These are phyloP conservation scores for Tiliqua scincoides DNA, from an alignment of 2,113 vertebrate genomes.

Conservation along the genomic window DNA sequence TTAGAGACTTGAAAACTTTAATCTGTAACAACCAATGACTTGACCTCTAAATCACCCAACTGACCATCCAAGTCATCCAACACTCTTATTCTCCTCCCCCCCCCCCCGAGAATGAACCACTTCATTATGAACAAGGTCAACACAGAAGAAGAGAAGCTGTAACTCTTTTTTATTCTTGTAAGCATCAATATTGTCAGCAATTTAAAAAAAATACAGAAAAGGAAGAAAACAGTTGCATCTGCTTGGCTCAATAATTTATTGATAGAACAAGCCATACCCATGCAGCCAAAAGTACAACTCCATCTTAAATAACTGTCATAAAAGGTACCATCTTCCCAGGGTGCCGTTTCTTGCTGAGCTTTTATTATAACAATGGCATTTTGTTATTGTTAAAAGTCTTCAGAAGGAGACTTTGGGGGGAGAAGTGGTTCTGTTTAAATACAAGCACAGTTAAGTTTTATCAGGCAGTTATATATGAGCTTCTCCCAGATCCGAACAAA, in stretches of 20 bases:
- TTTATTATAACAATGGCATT: slow-evolving; percentile 26
- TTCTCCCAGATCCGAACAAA: neutral
- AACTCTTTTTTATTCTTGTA: slow-evolving; percentile 54
- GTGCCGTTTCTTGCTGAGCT: neutral
- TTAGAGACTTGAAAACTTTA: slow-evolving; percentile 72
- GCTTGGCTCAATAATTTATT: slow-evolving; percentile 6
- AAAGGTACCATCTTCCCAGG: slow-evolving; percentile 8
- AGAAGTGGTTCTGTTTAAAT: neutral
- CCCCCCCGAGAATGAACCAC: slow-evolving; percentile 61
- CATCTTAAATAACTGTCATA: neutral
- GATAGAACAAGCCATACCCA: neutral
- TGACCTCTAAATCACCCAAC: slow-evolving; percentile 77
- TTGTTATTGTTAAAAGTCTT: neutral
- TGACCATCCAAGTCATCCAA: slow-evolving; percentile 68
- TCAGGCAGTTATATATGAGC: neutral
- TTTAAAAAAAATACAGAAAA: slow-evolving; percentile 54
- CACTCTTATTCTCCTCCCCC: slow-evolving; percentile 56
- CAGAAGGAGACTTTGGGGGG: neutral
- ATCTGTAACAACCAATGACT: slow-evolving; percentile 71
- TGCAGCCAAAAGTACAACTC: neutral
- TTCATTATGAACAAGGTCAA: slow-evolving; percentile 74
- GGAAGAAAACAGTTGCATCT: neutral
- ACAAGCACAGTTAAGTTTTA: neutral
- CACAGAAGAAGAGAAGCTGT: slow-evolving; percentile 50
- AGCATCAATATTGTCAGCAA: slow-evolving; percentile 49